A percentile compares a stretch with the other conserved stretches of the same genome.
Conservation (phyloP, 2,797 vertebrate species). For the Mormyrops attenuatus region DNA sequence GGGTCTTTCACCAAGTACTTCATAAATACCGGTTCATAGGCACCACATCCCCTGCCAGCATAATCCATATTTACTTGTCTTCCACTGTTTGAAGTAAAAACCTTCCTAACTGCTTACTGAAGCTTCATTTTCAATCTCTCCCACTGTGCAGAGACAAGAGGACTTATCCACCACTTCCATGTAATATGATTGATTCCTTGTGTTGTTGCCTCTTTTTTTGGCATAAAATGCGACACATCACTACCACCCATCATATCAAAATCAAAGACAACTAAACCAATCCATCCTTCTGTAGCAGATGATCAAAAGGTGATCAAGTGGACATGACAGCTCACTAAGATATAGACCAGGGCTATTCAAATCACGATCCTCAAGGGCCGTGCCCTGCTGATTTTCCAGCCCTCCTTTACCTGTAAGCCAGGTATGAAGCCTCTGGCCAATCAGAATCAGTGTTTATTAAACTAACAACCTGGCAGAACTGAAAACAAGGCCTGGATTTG, state of each 20-base stretch:
- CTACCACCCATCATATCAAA: not conserved
- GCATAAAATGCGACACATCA: not conserved
- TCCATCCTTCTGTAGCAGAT: not conserved
- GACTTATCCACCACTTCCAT: not conserved
- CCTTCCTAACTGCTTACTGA: slow-evolving; percentile 42
- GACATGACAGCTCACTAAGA: not conserved
- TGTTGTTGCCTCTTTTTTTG: not conserved
- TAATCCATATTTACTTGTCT: slow-evolving; percentile 63
- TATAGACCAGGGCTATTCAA: too few species aligned
- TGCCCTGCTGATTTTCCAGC: too few species aligned
- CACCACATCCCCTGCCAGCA: slow-evolving; percentile 36
- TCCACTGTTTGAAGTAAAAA: slow-evolving; percentile 47
- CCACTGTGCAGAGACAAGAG: not conserved
- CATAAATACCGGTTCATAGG: slow-evolving; percentile 40
- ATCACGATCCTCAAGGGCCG: too few species aligned
- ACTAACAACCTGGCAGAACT: too few species aligned
- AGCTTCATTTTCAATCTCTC: slow-evolving; percentile 6
- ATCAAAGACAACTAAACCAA: not conserved
- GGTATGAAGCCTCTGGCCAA: too few species aligned
- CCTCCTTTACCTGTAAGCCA: too few species aligned
- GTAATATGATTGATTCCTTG: not conserved
- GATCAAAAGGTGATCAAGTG: not conserved
- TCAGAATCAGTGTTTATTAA: too few species aligned
- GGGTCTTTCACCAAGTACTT: slow-evolving; percentile 52
- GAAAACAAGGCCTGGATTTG: too few species aligned